Evolutionary conservation across 2,888 invertebrate species (phyloP), one percentile per base, ranked within the genome.

Genomic region (Sussaba pulchella): DNA sequence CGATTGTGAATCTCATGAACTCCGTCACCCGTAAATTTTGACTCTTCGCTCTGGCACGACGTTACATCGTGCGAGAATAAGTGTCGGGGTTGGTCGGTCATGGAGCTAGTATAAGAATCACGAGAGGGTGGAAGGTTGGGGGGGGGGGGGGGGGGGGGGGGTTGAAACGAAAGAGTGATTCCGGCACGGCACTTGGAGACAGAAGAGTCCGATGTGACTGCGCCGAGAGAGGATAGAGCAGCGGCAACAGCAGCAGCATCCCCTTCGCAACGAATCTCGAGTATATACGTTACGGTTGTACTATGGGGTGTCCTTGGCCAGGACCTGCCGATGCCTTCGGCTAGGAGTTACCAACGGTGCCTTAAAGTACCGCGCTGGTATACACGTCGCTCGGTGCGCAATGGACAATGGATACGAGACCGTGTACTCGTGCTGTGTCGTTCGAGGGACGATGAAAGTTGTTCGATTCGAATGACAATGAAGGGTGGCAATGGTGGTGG

Each of bases 381-480:
- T n/a, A n/a, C n/a, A n/a, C n/a, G n/a, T n/a, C n/a, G n/a, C n/a
- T n/a, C n/a, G n/a, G n/a, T n/a, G n/a, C 26, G 26, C 14, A 26
- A 0, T 31, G 14, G 26, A 57, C 57, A 31, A 57, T 36, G 14
- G n/a, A n/a, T n/a, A n/a, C n/a, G 54, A n/a, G 31, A 2, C 31
- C 24, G 26, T 26, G 52, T 52, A 24, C 24, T 52, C 4, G 57
- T 31, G 6, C 57, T 57, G 57, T 57, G 14, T 57, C 31, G 85
- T 39, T 72, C 21, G 70, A 64, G 63, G 63, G 79, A 31, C 50
- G 79, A 74, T 19, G 45, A 41, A 36, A 47, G 52, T 52, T 52
- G 81, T 71, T 41, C 82, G 83, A 86, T 86, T 86, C 77, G 70
- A 82, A 84, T 84, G 86, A 86, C 86, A 87, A 86, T 87, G 82